A percentile compares a stretch with the other conserved stretches of the same genome.
Conservation (phyloP, 2,888 invertebrate genomes). For the Acronicta alni region DNA sequence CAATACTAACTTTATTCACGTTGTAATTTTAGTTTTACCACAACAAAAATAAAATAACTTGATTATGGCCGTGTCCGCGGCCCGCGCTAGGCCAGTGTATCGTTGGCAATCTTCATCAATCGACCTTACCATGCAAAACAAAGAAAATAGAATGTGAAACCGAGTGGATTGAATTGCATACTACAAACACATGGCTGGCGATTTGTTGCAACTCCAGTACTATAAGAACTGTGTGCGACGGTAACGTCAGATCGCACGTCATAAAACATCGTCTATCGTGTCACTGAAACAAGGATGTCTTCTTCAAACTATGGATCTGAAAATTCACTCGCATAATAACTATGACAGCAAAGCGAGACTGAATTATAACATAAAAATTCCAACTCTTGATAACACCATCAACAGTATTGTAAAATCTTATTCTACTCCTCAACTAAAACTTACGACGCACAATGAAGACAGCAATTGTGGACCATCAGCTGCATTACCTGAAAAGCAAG, state of each 20-base stretch:
- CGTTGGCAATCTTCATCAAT: too few relatives aligned
- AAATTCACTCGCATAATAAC: conserved; percentile 12
- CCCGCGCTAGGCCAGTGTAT: too few relatives aligned
- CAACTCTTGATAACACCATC: conserved; percentile 6
- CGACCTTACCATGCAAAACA: conserved; percentile 1
- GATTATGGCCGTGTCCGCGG: too few relatives aligned
- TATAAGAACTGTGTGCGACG: conserved; percentile 8
- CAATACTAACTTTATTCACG: too few relatives aligned
- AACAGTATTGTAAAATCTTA: conserved; percentile 4
- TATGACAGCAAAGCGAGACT: conserved; percentile 12
- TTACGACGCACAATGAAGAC: conserved; percentile 1
- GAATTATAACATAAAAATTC: conserved; percentile 7
- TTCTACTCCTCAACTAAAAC: neutral
- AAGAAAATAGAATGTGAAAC: conserved; percentile 3
- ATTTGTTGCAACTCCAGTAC: neutral
- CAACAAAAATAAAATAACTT: too few relatives aligned
- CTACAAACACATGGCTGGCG: conserved; percentile 11
- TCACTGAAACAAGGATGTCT: conserved; percentile 15
- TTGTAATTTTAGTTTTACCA: too few relatives aligned
- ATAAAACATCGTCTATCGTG: conserved; percentile 8
- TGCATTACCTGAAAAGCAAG: neutral
- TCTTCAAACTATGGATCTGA: conserved; percentile 15
- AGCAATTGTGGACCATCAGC: conserved; percentile 1
- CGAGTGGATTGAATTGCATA: conserved; percentile 13
- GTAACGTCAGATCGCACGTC: conserved; percentile 6